A percentile compares a stretch with the other conserved stretches of the same genome.
Conservation (phyloP, 2,113 vertebrate species). For the Alligator mississippiensis region DNA sequence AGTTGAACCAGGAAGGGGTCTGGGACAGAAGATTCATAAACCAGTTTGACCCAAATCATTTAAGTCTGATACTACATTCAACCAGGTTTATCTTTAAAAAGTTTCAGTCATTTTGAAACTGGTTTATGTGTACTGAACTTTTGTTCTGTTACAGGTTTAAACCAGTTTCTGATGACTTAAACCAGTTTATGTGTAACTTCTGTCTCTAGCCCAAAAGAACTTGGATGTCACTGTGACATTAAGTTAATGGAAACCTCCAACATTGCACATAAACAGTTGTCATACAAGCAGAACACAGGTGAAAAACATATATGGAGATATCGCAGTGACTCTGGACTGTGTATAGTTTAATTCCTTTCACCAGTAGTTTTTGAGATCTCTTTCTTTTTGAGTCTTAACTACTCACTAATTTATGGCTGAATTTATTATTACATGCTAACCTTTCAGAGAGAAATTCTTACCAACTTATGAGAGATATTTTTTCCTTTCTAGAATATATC, state of each 20-base stretch:
- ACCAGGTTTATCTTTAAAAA: too few relatives aligned
- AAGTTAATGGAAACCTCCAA: neutral
- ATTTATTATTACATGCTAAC: neutral
- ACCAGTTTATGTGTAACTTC: too few relatives aligned
- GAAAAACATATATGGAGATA: neutral
- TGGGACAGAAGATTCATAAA: too few relatives aligned
- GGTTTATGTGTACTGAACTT: too few relatives aligned
- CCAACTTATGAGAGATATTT: neutral
- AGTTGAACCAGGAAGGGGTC: too few relatives aligned
- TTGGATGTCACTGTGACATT: neutral
- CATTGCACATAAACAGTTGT: too few relatives aligned
- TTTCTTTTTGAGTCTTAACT: neutral
- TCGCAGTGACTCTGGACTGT: neutral
- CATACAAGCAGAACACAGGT: accelerated
- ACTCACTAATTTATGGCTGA: neutral
- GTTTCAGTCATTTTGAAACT: too few relatives aligned
- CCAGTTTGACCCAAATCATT: too few relatives aligned
- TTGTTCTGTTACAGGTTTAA: too few relatives aligned
- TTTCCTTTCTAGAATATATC: neutral
- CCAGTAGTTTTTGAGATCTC: neutral
- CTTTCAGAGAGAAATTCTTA: neutral
- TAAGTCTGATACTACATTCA: too few relatives aligned
- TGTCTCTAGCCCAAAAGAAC: neutral
- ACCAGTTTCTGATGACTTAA: too few relatives aligned
- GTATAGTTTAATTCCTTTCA: neutral